These are phyloP conservation scores for Xerus inauris DNA, from an alignment of 2,113 vertebrate genomes.

Conservation along the genomic window DNA sequence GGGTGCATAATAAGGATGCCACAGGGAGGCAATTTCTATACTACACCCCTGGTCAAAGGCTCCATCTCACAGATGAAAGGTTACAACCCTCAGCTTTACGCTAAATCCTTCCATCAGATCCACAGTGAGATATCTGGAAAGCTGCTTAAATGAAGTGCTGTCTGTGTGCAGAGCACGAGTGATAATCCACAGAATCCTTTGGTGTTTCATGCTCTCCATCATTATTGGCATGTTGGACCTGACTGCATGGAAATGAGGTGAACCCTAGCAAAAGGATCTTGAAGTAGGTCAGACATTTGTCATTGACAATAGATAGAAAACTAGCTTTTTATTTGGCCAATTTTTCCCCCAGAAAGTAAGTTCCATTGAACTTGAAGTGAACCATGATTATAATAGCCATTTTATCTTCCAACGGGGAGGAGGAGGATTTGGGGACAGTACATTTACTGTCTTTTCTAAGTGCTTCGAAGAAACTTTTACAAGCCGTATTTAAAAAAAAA, in stretches of 20 bases:
- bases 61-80: neutral
- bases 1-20: neutral
- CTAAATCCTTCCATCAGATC: slow-evolving; percentile 62
- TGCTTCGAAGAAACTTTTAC: slow-evolving; percentile 32
- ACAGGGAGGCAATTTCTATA: neutral
- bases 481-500: slow-evolving; percentile 48
- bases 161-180: slow-evolving; percentile 1
- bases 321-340: slow-evolving; percentile 61
- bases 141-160: slow-evolving; percentile 54
- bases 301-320: slow-evolving; percentile 64
- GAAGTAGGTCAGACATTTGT: slow-evolving; percentile 71
- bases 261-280: slow-evolving; percentile 32
- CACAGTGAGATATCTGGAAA: slow-evolving; percentile 48
- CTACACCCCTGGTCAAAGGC: neutral
- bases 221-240: slow-evolving; percentile 17
- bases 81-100: slow-evolving; percentile 27
- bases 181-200: slow-evolving; percentile 42
- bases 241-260: slow-evolving; percentile 64
- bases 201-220: slow-evolving; percentile 20
- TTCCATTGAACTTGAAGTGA: slow-evolving; percentile 77
- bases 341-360: slow-evolving; percentile 44
- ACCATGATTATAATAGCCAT: slow-evolving; percentile 75
- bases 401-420: slow-evolving; percentile 63
- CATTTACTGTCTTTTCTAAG: slow-evolving; percentile 44
- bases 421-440: slow-evolving; percentile 44